Evolutionary conservation across 2,113 vertebrate species (phyloP).

Genomic region (Bubo blakistoni): DNA sequence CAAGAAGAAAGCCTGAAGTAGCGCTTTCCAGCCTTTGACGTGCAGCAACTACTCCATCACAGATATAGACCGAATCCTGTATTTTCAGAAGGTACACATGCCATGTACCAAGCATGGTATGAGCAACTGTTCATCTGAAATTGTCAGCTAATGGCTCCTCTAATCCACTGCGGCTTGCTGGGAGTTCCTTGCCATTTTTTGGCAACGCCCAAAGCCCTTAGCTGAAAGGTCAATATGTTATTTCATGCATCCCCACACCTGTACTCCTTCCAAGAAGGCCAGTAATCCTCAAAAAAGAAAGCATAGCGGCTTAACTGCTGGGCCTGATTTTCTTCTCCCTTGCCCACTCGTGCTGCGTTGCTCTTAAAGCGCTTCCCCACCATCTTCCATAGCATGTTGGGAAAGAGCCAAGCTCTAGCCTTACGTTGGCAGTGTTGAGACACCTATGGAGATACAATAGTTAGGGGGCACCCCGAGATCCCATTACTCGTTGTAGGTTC

Average conservation of each 20-base stretch:
- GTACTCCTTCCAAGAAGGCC: conserved; percentile 35
- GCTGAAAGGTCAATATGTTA: not conserved
- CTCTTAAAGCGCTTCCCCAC: not conserved
- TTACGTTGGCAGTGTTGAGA: accelerated
- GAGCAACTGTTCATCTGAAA: conserved; percentile 24
- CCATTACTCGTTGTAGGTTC: not conserved
- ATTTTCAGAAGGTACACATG: conserved; percentile 70
- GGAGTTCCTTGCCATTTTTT: conserved; percentile 24
- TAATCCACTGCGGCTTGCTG: conserved; percentile 13
- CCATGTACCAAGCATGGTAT: conserved; percentile 44
- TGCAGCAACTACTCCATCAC: conserved; percentile 47
- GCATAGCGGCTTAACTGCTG: not conserved
- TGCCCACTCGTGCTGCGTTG: not conserved
- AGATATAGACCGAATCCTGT: conserved; percentile 74
- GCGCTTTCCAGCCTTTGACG: not conserved
- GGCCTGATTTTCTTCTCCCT: not conserved
- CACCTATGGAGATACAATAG: not conserved
- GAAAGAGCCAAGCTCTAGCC: not conserved
- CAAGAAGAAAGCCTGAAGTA: not conserved
- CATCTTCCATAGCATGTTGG: not conserved
- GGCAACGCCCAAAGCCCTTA: conserved; percentile 36
- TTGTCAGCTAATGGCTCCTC: conserved; percentile 35
- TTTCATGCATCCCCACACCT: conserved; percentile 6
- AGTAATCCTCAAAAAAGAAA: conserved; percentile 4
- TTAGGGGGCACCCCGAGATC: accelerated